phyloP scores from a whole-genome alignment of 2,888 invertebrate genomes.

The Cyclophora punctaria region DNA sequence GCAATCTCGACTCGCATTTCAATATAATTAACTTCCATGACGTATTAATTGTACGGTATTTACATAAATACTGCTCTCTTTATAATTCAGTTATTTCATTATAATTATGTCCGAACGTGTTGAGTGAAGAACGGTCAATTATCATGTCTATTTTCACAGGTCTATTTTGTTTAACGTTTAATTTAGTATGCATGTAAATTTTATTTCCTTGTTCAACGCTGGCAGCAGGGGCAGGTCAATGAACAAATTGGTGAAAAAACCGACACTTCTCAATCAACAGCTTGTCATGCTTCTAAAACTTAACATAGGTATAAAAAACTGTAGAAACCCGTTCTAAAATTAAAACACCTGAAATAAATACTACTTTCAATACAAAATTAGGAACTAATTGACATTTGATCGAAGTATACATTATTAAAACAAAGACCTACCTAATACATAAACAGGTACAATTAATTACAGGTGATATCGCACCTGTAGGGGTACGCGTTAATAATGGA shows the following conservation, averaged over 20 bases:
- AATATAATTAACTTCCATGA: constrained; percentile 62
- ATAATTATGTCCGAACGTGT: neutral
- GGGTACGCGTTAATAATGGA: neutral
- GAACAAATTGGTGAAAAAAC: no score
- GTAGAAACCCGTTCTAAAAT: no score
- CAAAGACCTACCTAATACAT: neutral
- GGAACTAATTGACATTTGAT: no score
- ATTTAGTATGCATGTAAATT: no score
- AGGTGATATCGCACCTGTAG: constrained; percentile 12
- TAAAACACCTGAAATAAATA: no score
- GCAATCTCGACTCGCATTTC: constrained; percentile 64
- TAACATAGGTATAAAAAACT: no score
- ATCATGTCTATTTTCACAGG: neutral
- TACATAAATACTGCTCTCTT: constrained; percentile 34
- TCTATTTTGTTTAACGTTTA: neutral
- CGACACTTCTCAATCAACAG: no score
- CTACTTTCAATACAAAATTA: no score
- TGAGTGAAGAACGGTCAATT: neutral
- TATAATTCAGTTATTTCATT: constrained; percentile 12
- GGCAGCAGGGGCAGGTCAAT: no score
- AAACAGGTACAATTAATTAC: neutral
- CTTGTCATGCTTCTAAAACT: no score
- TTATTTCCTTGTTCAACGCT: no score
- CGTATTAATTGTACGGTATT: constrained; percentile 43
- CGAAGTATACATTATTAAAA: neutral